A percentile compares a stretch with the other conserved stretches of the same genome.
Evolutionary conservation across 2,888 invertebrate genomes (phyloP).

Genomic region (Netelia fuscicornis): DNA sequence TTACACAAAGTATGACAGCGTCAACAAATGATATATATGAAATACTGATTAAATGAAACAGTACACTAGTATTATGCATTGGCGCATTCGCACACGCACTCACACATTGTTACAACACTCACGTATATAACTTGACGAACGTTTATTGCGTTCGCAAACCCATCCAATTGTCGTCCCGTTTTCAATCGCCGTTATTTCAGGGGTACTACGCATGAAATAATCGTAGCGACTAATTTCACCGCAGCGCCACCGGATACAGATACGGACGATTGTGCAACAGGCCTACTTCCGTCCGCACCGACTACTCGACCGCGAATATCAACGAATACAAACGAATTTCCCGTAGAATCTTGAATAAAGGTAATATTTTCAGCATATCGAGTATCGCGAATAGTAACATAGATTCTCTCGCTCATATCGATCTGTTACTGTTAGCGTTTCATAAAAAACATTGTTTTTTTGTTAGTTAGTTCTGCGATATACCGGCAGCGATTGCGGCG

Average conservation of each 20-base stretch:
- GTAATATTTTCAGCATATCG: neutral
- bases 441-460: too few species aligned
- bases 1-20: slow-evolving; percentile 80
- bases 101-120: slow-evolving; percentile 48
- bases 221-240: neutral
- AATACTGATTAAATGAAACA: slow-evolving; percentile 79
- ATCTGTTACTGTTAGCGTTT: too few species aligned
- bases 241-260: neutral
- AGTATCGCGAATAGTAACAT: too few species aligned
- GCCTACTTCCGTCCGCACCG: neutral
- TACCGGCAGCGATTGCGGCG: too few species aligned
- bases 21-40: slow-evolving; percentile 83
- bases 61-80: slow-evolving; percentile 79
- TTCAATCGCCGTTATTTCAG: neutral
- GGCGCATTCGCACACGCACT: slow-evolving; percentile 77
- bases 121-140: slow-evolving; percentile 25
- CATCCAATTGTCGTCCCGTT: neutral
- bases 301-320: neutral
- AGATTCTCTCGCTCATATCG: too few species aligned
- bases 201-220: neutral
- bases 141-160: slow-evolving; percentile 24
- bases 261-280: neutral
- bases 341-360: neutral
- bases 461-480: too few species aligned
- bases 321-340: neutral